Conservation (phyloP, 2,113 vertebrate species). For the Hippotragus niger region DNA sequence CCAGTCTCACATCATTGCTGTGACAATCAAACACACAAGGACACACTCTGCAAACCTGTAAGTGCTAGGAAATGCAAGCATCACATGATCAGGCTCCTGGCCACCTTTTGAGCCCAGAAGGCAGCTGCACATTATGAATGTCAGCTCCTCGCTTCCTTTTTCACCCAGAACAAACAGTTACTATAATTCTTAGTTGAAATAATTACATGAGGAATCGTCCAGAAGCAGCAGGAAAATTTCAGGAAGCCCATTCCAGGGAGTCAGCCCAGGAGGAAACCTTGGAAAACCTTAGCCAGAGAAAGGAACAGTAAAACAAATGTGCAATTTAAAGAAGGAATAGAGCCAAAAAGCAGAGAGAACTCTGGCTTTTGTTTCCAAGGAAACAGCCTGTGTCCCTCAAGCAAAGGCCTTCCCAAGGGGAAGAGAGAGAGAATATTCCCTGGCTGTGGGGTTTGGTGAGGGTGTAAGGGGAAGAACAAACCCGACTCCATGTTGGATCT, state of each 20-base stretch:
- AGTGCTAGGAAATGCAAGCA: neutral
- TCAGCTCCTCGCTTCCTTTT: neutral
- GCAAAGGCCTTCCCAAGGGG: neutral
- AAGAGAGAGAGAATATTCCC: neutral
- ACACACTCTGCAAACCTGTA: neutral
- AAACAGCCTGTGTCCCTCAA: neutral
- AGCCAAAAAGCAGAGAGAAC: neutral
- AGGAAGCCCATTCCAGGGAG: neutral
- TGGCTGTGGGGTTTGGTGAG: neutral
- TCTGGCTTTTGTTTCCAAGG: conserved; percentile 14
- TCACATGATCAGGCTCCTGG: fast-evolving
- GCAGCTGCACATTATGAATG: neutral
- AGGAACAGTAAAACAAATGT: conserved; percentile 6
- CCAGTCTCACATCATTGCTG: neutral
- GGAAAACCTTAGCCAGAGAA: conserved; percentile 32
- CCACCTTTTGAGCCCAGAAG: neutral
- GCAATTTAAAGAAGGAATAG: neutral
- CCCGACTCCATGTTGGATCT: neutral
- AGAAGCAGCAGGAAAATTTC: conserved; percentile 48
- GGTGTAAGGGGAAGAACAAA: neutral
- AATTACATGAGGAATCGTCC: neutral
- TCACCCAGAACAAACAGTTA: neutral
- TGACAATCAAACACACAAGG: neutral
- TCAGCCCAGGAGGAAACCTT: conserved; percentile 17
- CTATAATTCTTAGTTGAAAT: conserved; percentile 10